These are phyloP conservation scores for Murina feae DNA, from an alignment of 2,113 vertebrate genomes.

Conservation along the genomic window DNA sequence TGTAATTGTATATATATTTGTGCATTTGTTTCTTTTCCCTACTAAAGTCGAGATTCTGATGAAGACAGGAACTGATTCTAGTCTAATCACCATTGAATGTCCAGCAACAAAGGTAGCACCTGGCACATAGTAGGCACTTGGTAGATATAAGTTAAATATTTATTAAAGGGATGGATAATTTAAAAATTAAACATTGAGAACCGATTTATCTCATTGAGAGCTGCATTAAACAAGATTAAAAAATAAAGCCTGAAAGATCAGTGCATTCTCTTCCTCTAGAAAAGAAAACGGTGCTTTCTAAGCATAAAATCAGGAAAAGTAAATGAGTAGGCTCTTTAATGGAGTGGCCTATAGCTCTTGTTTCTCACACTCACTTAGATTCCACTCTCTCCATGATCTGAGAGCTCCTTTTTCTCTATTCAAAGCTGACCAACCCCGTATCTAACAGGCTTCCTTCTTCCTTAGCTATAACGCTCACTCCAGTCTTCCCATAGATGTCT, in stretches of 20 bases:
- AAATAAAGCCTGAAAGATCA: not conserved
- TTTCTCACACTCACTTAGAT: not conserved
- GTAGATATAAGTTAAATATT: not conserved
- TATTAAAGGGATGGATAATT: not conserved
- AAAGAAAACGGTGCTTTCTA: not conserved
- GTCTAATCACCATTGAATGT: not conserved
- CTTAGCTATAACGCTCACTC: not conserved
- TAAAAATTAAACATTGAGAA: not conserved
- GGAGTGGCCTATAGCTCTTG: not conserved
- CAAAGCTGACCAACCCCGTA: not conserved
- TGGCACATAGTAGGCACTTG: not conserved
- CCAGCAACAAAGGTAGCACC: not conserved
- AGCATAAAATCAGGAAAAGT: not conserved
- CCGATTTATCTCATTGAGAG: not conserved
- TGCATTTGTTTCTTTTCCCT: not conserved
- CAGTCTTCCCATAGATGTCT: not conserved
- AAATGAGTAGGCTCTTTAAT: not conserved
- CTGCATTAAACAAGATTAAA: not conserved
- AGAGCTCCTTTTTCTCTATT: not conserved
- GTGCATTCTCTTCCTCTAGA: not conserved
- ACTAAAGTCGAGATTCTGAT: not conserved
- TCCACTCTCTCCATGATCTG: not conserved
- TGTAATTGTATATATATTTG: not conserved
- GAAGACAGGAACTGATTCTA: not conserved
- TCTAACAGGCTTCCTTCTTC: not conserved